Evolutionary conservation across 2,888 invertebrate genomes (phyloP), one percentile per base, ranked within the genome.

Genomic region (Drosophila austrosaltans): DNA sequence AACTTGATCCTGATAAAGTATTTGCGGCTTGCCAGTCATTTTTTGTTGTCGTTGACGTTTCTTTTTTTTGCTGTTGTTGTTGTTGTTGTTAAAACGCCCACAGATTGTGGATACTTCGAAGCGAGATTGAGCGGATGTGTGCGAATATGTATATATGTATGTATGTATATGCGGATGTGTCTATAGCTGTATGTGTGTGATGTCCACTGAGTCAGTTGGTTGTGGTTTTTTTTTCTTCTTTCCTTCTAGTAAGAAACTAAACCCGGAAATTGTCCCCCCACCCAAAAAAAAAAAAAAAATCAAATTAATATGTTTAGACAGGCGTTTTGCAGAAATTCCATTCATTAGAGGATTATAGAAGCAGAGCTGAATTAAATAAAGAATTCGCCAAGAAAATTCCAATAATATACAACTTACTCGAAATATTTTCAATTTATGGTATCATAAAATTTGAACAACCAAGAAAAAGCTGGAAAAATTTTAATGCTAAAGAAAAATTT

Each of bases 1-100:
- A 88, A 85, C 84, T 85, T 88, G 84, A 85, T 82, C 88, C 88
- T 85, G 88, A 85, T 86, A 86, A 84, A 84, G 84, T 88, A 88
- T 84, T 84, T 84, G 84, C 69, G 84, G 84, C 84, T 84, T 80
- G 79, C 84, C 84, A 86, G 83, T 81, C 88, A 88, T 88, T 86
- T 84, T 88, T 82, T 77, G 86, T 81, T 25, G 48, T 48, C 12
- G 48, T 22, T 48, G 22, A 10, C 22, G 44, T 20, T 44, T 20
- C 44, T 44, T 48, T 48, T 44, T 20, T 7, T 22, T 22, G 48
- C 10, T 22, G 8, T 25, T 48, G 25, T 12, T 48, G 22, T 48
- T 48, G 48, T 48, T 48, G 48, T 25, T 48, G 48, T 48, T 48
- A 25, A 44, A 69, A 70, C 60, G 78, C 69, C 78, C 81, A 74